Percentiles rank a stretch among this genome's conserved stretches.
Conservation (phyloP, 2,113 vertebrate species). For the Stegastes partitus region DNA sequence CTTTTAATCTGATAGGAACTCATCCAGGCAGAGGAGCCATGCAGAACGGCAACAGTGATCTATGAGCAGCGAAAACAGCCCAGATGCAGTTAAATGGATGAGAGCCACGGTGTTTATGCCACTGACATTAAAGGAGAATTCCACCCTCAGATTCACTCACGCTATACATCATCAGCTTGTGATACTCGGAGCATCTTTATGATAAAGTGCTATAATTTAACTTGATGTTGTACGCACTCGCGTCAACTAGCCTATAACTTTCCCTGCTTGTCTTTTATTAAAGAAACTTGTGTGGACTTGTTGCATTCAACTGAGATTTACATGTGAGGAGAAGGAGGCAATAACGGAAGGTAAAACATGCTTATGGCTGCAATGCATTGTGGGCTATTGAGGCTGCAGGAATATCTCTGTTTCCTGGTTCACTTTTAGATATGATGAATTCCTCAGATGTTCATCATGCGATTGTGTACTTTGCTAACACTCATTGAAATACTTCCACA, state of each 20-base stretch:
- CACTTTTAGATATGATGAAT: too few relatives aligned
- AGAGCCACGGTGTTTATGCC: conserved; percentile 43
- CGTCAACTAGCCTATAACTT: conserved; percentile 21
- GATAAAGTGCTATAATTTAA: conserved; percentile 52
- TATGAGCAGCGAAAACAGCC: conserved; percentile 44
- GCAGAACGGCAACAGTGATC: conserved; percentile 61
- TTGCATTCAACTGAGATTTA: conserved; percentile 38
- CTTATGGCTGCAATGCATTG: too few relatives aligned
- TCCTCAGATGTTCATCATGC: too few relatives aligned
- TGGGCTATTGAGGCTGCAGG: too few relatives aligned
- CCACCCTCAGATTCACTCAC: conserved; percentile 18
- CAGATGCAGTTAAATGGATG: conserved; percentile 63
- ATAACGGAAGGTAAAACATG: not conserved
- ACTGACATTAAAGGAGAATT: conserved; percentile 57
- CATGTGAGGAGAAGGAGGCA: not conserved
- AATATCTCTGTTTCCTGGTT: too few relatives aligned
- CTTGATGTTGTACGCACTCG: conserved; percentile 29
- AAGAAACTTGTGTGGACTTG: conserved; percentile 21
- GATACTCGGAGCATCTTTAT: conserved; percentile 36
- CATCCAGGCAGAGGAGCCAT: conserved; percentile 65
- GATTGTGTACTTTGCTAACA: too few relatives aligned
- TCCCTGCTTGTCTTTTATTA: conserved; percentile 15
- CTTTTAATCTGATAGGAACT: conserved; percentile 74
- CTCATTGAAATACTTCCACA: too few relatives aligned
- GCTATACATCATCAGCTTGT: conserved; percentile 38